Evolutionary conservation across 2,888 invertebrate genomes (phyloP).

Genomic region (Scaptomyza parva): DNA sequence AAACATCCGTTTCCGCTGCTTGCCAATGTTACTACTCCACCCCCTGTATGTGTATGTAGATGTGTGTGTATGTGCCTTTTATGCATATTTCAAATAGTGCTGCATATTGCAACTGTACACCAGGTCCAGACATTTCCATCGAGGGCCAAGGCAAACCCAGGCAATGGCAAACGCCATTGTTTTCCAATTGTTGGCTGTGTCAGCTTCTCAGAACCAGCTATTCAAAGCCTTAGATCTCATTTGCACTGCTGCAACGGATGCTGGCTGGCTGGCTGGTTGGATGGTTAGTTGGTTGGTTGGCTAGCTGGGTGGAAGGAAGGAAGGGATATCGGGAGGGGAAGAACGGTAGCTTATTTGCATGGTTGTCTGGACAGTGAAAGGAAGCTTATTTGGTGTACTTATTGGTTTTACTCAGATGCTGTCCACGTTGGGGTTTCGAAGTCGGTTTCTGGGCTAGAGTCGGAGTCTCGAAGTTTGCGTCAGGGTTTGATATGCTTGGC

Average conservation of each 20-base stretch:
- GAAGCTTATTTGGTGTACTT: conserved; percentile 44
- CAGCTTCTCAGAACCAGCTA: conserved; percentile 3
- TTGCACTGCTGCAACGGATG: conserved; percentile 27
- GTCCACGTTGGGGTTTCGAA: background rate
- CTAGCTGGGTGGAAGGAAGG: conserved; percentile 2
- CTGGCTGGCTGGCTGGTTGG: background rate
- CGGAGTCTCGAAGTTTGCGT: background rate
- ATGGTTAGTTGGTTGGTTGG: background rate
- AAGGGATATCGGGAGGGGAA: conserved; percentile 7
- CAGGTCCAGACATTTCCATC: conserved; percentile 42
- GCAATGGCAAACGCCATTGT: conserved; percentile 47
- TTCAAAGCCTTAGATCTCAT: conserved; percentile 31
- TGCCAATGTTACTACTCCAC: conserved; percentile 46
- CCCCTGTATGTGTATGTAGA: conserved; percentile 14
- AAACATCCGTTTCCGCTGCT: conserved; percentile 68
- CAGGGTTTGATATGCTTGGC: background rate
- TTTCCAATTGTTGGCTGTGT: conserved; percentile 40
- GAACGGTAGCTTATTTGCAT: conserved; percentile 48
- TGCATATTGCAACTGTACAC: conserved; percentile 53
- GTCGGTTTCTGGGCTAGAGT: background rate
- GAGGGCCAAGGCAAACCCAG: conserved; percentile 14
- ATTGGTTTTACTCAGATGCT: conserved; percentile 33
- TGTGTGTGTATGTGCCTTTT: conserved; percentile 36
- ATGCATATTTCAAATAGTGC: conserved; percentile 62
- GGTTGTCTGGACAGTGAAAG: conserved; percentile 48